These are phyloP conservation scores for Ardeotis arabs DNA, from an alignment of 2,113 vertebrate genomes.

Conservation along the genomic window DNA sequence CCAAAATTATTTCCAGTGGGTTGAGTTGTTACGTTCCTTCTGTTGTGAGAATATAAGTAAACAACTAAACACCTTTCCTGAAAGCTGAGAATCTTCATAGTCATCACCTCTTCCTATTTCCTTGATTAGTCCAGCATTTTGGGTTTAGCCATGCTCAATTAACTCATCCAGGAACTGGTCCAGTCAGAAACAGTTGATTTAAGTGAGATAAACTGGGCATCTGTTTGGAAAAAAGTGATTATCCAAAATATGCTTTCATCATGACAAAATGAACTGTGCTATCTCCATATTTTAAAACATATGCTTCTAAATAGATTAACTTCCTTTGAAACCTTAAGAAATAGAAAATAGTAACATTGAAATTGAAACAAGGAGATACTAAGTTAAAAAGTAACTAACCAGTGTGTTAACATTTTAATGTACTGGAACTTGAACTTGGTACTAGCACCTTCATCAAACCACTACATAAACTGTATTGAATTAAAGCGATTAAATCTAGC, in stretches of 20 bases:
- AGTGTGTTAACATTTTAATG: constrained; percentile 62
- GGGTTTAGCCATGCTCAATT: constrained; percentile 81
- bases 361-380: neutral
- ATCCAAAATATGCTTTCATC: constrained; percentile 67
- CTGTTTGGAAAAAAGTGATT: constrained; percentile 73
- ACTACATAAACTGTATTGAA: constrained; percentile 30
- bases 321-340: constrained; percentile 26
- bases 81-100: constrained; percentile 68
- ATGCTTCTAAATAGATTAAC: constrained; percentile 9
- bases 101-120: constrained; percentile 64
- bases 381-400: constrained; percentile 53
- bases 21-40: constrained; percentile 75
- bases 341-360: neutral
- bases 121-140: constrained; percentile 75
- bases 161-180: constrained; percentile 77
- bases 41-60: constrained; percentile 79
- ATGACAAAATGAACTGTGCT: constrained; percentile 67
- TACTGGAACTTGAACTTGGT: constrained; percentile 60
- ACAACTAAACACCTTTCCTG: constrained; percentile 74
- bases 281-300: constrained; percentile 56
- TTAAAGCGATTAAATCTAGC: constrained; percentile 50
- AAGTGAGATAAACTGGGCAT: constrained; percentile 80
- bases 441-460: constrained; percentile 64
- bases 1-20: constrained; percentile 81
- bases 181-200: constrained; percentile 79